Conservation (phyloP, 2,797 vertebrate genomes). For the Lepilemur ruficaudatus region DNA sequence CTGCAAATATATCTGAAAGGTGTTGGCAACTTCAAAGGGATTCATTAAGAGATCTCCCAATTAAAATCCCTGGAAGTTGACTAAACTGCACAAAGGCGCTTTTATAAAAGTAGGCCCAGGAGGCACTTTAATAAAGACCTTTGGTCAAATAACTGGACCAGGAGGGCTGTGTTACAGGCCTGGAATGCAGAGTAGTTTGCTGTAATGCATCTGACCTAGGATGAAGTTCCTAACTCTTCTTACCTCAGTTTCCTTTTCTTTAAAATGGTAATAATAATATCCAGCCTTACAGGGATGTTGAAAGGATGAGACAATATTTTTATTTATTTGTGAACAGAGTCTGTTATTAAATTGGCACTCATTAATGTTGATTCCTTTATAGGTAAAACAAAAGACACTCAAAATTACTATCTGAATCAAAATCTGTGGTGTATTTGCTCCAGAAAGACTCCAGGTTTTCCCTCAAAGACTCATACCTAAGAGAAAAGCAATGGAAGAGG, state of each 20-base stretch:
- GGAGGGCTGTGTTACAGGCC: neutral
- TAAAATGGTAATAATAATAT: neutral
- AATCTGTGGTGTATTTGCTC: neutral
- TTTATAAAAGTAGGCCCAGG: neutral
- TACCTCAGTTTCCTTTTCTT: neutral
- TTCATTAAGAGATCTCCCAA: constrained; percentile 24
- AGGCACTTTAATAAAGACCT: constrained; percentile 24
- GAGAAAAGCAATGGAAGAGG: neutral
- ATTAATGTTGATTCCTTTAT: neutral
- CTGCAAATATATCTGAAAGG: neutral
- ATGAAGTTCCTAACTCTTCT: neutral
- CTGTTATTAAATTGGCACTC: neutral
- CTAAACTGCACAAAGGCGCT: constrained; percentile 24
- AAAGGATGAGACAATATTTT: constrained; percentile 15
- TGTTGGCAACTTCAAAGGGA: constrained; percentile 23
- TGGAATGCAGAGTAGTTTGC: neutral
- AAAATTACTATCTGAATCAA: constrained; percentile 3
- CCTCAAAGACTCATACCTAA: neutral
- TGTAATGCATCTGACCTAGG: neutral
- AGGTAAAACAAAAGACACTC: constrained; percentile 33
- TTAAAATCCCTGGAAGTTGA: constrained; percentile 37
- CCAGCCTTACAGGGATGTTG: neutral
- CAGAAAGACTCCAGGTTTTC: neutral
- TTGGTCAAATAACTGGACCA: neutral
- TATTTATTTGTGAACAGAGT: neutral